phyloP scores from a whole-genome alignment of 1,140 invertebrate genomes.

The Holotrichia oblita region DNA sequence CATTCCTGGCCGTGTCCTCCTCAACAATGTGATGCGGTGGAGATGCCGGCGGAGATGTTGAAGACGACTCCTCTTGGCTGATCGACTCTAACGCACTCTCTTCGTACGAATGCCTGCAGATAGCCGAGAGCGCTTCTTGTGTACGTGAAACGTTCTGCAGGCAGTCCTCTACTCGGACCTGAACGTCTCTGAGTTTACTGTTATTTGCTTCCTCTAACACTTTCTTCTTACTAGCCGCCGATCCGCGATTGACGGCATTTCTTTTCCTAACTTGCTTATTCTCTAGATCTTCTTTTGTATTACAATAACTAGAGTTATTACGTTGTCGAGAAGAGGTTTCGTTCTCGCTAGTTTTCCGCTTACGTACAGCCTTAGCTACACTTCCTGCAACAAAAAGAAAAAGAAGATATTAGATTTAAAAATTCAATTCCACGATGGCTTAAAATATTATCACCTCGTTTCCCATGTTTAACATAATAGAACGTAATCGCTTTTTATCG shows the following conservation, averaged over 20 bases:
- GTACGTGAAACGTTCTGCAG: slow-evolving; percentile 51
- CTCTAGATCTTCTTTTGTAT: slow-evolving; percentile 59
- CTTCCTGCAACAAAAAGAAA: slow-evolving; percentile 54
- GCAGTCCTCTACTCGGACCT: slow-evolving; percentile 52
- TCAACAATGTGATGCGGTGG: too few species aligned
- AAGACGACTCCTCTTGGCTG: background rate
- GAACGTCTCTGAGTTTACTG: slow-evolving; percentile 59
- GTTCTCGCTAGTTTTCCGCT: slow-evolving; percentile 55
- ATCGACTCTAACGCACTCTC: slow-evolving; percentile 42
- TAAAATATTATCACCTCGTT: background rate
- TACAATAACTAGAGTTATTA: slow-evolving; percentile 44
- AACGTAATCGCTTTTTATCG: too few species aligned
- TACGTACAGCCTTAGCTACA: slow-evolving; percentile 50
- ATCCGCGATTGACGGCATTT: slow-evolving; percentile 49
- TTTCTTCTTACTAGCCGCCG: slow-evolving; percentile 56
- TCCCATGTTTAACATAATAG: too few species aligned
- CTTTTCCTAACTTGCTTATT: slow-evolving; percentile 56
- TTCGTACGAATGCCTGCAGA: slow-evolving; percentile 50
- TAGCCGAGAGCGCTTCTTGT: slow-evolving; percentile 47
- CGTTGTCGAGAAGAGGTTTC: slow-evolving; percentile 46
- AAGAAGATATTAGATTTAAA: background rate
- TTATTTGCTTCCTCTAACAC: slow-evolving; percentile 60
- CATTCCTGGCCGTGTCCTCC: slow-evolving; percentile 34
- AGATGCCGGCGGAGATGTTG: slow-evolving; percentile 14
- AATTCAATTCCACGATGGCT: too few species aligned